Conservation (phyloP, 2,113 vertebrate species). For the Mirza zaza region DNA sequence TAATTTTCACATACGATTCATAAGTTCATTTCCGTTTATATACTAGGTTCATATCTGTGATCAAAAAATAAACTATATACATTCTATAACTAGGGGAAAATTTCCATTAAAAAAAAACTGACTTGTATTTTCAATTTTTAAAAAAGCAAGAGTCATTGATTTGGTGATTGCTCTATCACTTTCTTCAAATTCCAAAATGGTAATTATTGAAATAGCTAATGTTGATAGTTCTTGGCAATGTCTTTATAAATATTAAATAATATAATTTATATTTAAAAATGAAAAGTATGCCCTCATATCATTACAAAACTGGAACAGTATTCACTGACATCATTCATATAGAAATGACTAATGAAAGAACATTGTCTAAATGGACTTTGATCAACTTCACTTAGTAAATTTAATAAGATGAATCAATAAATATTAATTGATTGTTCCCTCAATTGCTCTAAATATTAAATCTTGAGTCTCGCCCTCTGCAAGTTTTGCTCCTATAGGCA, state of each 20-base stretch:
- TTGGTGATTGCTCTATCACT: not conserved
- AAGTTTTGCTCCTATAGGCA: not conserved
- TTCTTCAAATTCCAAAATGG: not conserved
- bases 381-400: constrained; percentile 9
- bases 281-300: not conserved
- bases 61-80: not conserved
- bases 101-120: not conserved
- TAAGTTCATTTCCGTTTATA: not conserved
- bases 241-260: constrained; percentile 2
- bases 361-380: not conserved
- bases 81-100: not conserved
- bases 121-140: not conserved
- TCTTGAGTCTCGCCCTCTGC: not conserved
- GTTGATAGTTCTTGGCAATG: not conserved
- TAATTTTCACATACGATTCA: not conserved
- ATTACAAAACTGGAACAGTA: not conserved
- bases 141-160: not conserved
- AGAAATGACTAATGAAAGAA: not conserved
- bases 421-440: not conserved
- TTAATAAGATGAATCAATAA: not conserved
- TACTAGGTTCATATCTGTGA: not conserved
- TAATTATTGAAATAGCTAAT: not conserved
- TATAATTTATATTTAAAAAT: not conserved
- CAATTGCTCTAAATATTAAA: not conserved
- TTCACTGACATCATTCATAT: not conserved